Conservation (phyloP, 2,888 invertebrate species). For the Ceramica pisi region DNA sequence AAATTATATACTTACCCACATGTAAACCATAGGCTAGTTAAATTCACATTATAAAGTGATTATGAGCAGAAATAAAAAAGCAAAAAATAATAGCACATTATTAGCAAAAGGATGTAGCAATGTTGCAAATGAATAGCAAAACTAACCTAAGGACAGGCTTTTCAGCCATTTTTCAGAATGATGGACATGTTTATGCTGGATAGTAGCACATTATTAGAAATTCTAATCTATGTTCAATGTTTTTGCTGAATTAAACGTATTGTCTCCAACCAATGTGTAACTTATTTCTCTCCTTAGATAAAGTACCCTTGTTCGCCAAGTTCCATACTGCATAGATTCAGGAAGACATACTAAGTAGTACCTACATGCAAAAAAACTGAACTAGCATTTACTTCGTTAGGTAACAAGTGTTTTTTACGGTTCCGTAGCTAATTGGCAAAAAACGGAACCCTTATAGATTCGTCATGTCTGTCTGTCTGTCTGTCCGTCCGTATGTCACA, state of each 20-base stretch:
- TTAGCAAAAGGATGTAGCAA: conserved; percentile 31
- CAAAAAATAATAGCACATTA: conserved; percentile 27
- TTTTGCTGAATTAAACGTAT: conserved; percentile 46
- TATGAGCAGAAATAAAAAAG: conserved; percentile 32
- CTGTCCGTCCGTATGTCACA: no score
- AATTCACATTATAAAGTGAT: conserved; percentile 23
- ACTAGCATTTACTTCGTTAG: no score
- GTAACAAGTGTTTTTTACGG: no score
- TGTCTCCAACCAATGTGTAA: conserved; percentile 33
- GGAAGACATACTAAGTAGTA: background rate
- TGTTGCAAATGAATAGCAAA: background rate
- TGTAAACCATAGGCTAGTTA: conserved; percentile 34
- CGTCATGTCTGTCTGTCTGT: no score
- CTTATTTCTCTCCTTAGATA: conserved; percentile 16
- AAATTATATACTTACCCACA: conserved; percentile 7
- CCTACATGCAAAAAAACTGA: no score
- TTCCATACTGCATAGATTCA: background rate
- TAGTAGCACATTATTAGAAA: conserved; percentile 43
- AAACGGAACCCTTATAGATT: no score
- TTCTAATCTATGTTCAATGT: conserved; percentile 46
- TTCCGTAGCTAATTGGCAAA: no score
- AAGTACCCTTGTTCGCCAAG: background rate
- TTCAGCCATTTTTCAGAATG: conserved; percentile 20
- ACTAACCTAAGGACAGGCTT: conserved; percentile 26
- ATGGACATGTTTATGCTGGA: conserved; percentile 21